Evolutionary conservation across 1,140 invertebrate species (phyloP), one percentile per base, ranked within the genome.

Genomic region (Heliconius hermathena): DNA sequence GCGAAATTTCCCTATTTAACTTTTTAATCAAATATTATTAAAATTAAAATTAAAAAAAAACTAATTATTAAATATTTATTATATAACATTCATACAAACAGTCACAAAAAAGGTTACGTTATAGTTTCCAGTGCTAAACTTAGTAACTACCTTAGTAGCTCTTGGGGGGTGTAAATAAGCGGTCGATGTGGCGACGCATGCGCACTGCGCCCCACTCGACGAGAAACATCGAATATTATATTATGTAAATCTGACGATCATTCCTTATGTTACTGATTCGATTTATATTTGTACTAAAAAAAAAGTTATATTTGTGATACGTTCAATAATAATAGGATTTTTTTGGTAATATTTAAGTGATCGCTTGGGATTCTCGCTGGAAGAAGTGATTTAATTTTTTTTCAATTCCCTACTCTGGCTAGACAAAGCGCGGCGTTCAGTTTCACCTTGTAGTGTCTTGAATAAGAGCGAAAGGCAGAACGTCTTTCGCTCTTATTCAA

Each of bases 151-250:
- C 60, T n/a, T 8, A n/a, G n/a, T 57, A 16, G 60, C 22, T 66
- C 11, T 29, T 46, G 41, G 60, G 77, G 77, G 60, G 52, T 79
- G 76, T 80, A 80, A 82, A 82, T 74, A 77, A 52, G 75, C 81
- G 83, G 81, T 85, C 83, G 83, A 85, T 85, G 82, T 36, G 11
- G 71, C 5, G 80, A 57, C 82, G 80, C 83, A 81, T 77, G 83
- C 83, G 83, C 82, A 22, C 22, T 46, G 36, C 36, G 38, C 26
- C 73, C 18, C 60, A 5, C 20, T 66, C 77, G 20, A 22, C 57
- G 54, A 16, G 36, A 36, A n/a, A 70, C 18, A n/a, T 18, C 26
- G 33, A 29, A 79, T 74, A 74, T 79, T 73, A 49, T 73, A 70
- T 77, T 71, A 78, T 72, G 71, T 71, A 38, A 38, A 78, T 78